Conservation (phyloP, 2,113 vertebrate genomes). For the Muntiacus reevesi region DNA sequence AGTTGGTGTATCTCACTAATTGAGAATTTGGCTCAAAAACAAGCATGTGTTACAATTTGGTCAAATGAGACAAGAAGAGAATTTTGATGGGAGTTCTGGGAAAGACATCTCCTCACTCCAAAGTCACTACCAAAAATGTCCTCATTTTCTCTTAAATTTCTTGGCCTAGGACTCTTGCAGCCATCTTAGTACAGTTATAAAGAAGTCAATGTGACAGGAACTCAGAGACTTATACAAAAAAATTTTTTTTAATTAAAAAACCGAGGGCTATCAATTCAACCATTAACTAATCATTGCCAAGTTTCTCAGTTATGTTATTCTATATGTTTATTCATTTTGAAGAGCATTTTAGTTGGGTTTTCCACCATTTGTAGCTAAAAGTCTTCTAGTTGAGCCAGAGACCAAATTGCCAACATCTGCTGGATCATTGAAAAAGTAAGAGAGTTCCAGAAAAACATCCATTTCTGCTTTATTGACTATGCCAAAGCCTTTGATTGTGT, state of each 20-base stretch:
- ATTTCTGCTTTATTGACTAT: neutral
- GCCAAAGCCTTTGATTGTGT: neutral
- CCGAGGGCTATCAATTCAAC: neutral
- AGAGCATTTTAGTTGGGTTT: neutral
- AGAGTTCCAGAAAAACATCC: neutral
- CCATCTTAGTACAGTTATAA: neutral
- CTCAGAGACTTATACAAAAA: neutral
- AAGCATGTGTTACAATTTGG: neutral
- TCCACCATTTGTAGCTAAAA: neutral
- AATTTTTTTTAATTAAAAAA: neutral
- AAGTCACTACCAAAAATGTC: neutral
- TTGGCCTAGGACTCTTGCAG: neutral
- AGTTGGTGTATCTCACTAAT: neutral
- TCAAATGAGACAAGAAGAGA: neutral
- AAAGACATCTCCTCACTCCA: neutral
- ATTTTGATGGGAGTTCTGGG: neutral
- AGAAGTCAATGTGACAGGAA: neutral
- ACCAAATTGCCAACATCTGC: neutral
- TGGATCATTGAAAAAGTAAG: neutral
- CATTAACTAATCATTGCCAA: neutral
- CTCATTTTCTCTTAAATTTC: neutral
- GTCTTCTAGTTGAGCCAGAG: neutral
- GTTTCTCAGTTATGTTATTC: neutral
- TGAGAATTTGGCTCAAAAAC: neutral
- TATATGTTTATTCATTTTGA: neutral